These are phyloP conservation scores for Polydrusus cervinus DNA, from an alignment of 2,888 invertebrate species.

Conservation along the genomic window DNA sequence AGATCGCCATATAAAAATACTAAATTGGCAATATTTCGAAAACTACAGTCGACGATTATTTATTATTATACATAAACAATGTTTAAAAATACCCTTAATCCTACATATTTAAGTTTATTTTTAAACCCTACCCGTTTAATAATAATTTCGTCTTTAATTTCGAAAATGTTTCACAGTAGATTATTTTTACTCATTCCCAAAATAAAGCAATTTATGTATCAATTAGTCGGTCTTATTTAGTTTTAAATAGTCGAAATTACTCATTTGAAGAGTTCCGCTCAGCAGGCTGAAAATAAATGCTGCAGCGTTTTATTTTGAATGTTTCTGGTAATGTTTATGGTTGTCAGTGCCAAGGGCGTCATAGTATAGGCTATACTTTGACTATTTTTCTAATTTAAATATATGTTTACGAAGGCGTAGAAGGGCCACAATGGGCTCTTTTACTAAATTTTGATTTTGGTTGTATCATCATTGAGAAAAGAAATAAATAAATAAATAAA, in stretches of 20 bases:
- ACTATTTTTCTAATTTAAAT: neutral
- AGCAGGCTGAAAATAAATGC: conserved; percentile 22
- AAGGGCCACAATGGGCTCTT: no score
- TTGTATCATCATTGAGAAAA: no score
- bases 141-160: no score
- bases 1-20: no score
- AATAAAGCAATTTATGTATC: conserved; percentile 40
- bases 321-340: conserved; percentile 2
- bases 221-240: conserved; percentile 41
- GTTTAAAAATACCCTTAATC: conserved; percentile 6
- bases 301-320: conserved; percentile 1
- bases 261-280: conserved; percentile 34
- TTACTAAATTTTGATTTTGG: no score
- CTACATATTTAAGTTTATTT: conserved; percentile 18
- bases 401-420: no score
- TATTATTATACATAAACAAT: neutral
- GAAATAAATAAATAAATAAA: no score
- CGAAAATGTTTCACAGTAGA: conserved; percentile 24
- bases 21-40: no score
- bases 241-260: conserved; percentile 29
- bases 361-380: neutral
- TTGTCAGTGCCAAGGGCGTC: neutral
- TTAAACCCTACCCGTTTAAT: conserved; percentile 14
- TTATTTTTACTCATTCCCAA: conserved; percentile 33
- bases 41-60: no score